phyloP scores from a whole-genome alignment of 2,888 invertebrate species.

The Adela reaumurella region DNA sequence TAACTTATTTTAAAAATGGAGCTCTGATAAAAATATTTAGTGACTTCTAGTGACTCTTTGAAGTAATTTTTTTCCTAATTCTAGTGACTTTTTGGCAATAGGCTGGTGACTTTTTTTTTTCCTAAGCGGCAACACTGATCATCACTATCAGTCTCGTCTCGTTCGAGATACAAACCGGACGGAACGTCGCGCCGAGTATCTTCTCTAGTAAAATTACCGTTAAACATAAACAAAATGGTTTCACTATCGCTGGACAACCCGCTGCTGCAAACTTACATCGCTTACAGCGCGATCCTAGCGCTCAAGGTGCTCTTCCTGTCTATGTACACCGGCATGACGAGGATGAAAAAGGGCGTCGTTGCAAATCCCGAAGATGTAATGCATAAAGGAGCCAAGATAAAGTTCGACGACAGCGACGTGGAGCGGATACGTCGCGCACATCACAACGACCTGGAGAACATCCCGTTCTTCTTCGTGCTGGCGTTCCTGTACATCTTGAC shows the following conservation, averaged over 20 bases:
- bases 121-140: too few relatives aligned
- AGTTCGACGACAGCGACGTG: slow-evolving; percentile 28
- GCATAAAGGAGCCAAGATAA: slow-evolving; percentile 25
- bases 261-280: slow-evolving; percentile 31
- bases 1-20: too few relatives aligned
- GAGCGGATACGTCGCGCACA: slow-evolving; percentile 55
- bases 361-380: slow-evolving; percentile 26
- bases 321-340: slow-evolving; percentile 21
- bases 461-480: slow-evolving; percentile 36
- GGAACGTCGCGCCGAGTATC: too few relatives aligned
- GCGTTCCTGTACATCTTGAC: slow-evolving; percentile 23
- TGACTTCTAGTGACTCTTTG: too few relatives aligned
- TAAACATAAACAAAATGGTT: slow-evolving; percentile 23
- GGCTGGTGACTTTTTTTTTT: too few relatives aligned
- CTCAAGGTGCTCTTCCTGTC: slow-evolving; percentile 27
- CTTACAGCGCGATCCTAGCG: slow-evolving; percentile 34
- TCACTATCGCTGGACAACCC: slow-evolving; percentile 21
- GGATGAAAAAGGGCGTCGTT: slow-evolving; percentile 24
- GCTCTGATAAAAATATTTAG: too few relatives aligned
- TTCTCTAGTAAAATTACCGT: too few relatives aligned
- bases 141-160: too few relatives aligned
- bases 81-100: too few relatives aligned
- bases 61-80: too few relatives aligned
- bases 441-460: too few relatives aligned
- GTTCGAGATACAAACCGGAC: too few relatives aligned